phyloP scores from a whole-genome alignment of 2,888 invertebrate species.

The Linnaemya tessellans region DNA sequence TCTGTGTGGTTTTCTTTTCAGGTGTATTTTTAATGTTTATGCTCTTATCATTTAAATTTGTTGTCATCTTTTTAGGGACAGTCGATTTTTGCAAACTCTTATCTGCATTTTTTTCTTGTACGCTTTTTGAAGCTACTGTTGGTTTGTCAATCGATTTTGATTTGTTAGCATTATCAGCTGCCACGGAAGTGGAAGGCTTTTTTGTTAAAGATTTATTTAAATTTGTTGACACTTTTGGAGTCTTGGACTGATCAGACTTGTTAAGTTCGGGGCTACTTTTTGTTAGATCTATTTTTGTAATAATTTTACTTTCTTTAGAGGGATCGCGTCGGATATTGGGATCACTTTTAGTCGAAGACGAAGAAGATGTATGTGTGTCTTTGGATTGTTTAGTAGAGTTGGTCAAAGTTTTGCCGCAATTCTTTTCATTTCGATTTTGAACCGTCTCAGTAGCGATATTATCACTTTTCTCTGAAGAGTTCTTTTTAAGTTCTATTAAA shows the following conservation, averaged over 20 bases:
- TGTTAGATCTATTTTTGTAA: background rate
- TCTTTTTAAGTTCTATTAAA: conserved; percentile 5
- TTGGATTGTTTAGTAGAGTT: background rate
- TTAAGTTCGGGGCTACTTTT: conserved; percentile 17
- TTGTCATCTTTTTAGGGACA: background rate
- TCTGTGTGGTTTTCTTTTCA: conserved; percentile 7
- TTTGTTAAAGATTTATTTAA: conserved; percentile 18
- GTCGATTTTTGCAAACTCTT: background rate
- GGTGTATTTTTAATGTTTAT: background rate
- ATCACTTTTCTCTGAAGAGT: conserved; percentile 23
- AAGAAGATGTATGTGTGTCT: background rate
- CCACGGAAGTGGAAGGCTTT: background rate
- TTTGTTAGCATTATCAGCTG: background rate
- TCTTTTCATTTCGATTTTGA: conserved; percentile 12
- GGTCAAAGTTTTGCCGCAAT: background rate
- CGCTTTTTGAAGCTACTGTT: conserved; percentile 1
- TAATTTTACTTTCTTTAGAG: conserved; percentile 46
- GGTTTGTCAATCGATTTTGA: conserved; percentile 8
- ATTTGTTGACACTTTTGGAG: conserved; percentile 1
- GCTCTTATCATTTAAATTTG: background rate
- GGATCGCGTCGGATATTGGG: conserved; percentile 16
- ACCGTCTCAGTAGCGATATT: background rate
- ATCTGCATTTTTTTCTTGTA: background rate
- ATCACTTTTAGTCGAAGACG: conserved; percentile 2
- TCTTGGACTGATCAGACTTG: conserved; percentile 21